Base-by-base conservation (phyloP, 2,113 vertebrate genomes). In the Clarias gariepinus region DNA sequence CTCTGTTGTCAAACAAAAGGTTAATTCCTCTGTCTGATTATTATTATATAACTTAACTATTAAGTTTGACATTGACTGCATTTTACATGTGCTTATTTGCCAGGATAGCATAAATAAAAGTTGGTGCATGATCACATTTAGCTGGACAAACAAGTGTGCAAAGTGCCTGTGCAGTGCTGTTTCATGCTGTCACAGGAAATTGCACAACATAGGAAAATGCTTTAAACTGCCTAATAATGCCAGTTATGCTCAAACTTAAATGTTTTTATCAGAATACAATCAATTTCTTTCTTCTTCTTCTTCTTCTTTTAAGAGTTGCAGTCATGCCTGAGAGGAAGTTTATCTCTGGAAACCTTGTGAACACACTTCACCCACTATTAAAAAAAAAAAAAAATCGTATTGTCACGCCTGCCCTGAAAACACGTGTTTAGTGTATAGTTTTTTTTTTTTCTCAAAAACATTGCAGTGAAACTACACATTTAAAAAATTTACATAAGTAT, bases 101-200 rank as follows among this genome's bases (percentile, higher is more conserved):
- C 66, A 60, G 82, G 82, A 73, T 18, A 0, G 1, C 0, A 21
- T 36, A 53, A 66, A 83, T 83, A 25, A 57, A 16, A 83, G n/a
- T 4, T 83, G n/a, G 64, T 66, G 71, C 30, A 0, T 19, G 3
- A 8, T 58, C 10, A 53, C 28, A 30, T 55, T 53, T 21, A 25
- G 18, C 4, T 84, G 68, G 82, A 84, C 53, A 21, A 84, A 84
- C 53, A 33, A 58, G 53, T 84, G 82, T 16, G 0, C 2, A 5
- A 9, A 36, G 11, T 84, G 82, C 19, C 0, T 0, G 2, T 84
- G 82, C 30, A 21, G 2, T 0, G 2, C 47, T 9, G 1, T 71
- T 52, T 1, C 4, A 19, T 84, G 82, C 68, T 84, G 82, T 60
- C 0, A 84, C 18, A 21, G 82, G 82, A 60, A 60, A 84, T n/a